phyloP scores from a whole-genome alignment of 2,797 vertebrate species.

The Rhinatrema bivittatum region DNA sequence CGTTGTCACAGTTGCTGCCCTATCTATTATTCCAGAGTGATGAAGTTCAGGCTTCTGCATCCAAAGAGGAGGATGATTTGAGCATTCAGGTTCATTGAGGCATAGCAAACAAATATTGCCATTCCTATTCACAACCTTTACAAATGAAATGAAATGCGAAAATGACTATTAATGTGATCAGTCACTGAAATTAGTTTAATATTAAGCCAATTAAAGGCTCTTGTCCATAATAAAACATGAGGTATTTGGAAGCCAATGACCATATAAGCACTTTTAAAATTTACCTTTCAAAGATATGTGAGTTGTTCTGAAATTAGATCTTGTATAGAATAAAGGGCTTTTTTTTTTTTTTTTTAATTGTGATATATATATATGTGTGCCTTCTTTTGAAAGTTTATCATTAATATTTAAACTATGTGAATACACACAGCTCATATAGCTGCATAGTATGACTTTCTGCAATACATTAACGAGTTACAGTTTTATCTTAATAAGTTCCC shows the following conservation, averaged over 20 bases:
- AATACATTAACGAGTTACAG: neutral
- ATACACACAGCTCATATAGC: neutral
- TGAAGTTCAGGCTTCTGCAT: neutral
- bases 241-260: constrained; percentile 29
- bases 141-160: constrained; percentile 52
- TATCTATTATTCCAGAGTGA: constrained; percentile 4
- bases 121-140: constrained; percentile 29
- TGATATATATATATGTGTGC: too few relatives aligned
- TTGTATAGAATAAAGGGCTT: too few relatives aligned
- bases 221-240: constrained; percentile 32
- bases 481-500: neutral
- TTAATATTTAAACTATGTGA: too few relatives aligned
- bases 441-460: neutral
- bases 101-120: constrained; percentile 28
- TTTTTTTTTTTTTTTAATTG: too few relatives aligned
- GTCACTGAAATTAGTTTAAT: constrained; percentile 31
- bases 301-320: constrained; percentile 8
- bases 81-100: too few relatives aligned
- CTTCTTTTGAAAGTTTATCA: too few relatives aligned
- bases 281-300: constrained; percentile 8
- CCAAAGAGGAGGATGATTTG: constrained; percentile 13
- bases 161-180: constrained; percentile 38
- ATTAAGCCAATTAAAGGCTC: constrained; percentile 37
- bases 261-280: constrained; percentile 26
- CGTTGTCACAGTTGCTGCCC: constrained; percentile 10